Conservation (phyloP, 64 coral and sea anemone species). For the Actinia equina region DNA sequence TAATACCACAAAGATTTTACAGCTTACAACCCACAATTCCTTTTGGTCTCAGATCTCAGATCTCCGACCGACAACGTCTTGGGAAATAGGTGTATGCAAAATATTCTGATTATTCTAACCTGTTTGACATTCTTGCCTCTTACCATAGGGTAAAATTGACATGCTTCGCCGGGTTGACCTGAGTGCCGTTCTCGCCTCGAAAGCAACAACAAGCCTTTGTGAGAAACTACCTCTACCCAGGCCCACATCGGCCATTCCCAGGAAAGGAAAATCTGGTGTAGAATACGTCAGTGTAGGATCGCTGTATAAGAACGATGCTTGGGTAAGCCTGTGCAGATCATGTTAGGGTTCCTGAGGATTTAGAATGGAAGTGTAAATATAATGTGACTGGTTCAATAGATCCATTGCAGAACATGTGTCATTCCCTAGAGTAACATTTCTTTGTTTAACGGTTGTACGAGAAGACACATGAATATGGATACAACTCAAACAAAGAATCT, state of each 20-base stretch:
- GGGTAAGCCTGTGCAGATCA: slow-evolving; percentile 33
- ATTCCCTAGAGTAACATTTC: no score
- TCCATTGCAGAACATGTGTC: no score
- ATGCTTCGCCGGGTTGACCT: slow-evolving; percentile 70
- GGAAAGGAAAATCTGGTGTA: background rate
- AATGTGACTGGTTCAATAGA: no score
- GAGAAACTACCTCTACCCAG: slow-evolving; percentile 17
- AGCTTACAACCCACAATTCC: no score
- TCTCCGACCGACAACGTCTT: no score
- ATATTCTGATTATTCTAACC: background rate
- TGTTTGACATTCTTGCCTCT: background rate
- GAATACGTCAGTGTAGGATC: slow-evolving; percentile 74
- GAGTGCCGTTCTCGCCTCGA: slow-evolving; percentile 7
- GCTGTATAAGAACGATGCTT: slow-evolving; percentile 53
- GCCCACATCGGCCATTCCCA: slow-evolving; percentile 19
- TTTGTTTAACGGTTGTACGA: no score
- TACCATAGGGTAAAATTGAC: slow-evolving; percentile 67
- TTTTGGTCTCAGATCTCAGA: no score
- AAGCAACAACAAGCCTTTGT: slow-evolving; percentile 23
- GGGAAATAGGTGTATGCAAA: no score
- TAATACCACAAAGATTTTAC: no score
- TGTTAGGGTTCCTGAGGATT: background rate
- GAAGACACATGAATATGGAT: no score
- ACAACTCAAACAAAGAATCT: no score
- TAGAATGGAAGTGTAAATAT: background rate